These are phyloP conservation scores for Pipra filicauda DNA, from an alignment of 2,113 vertebrate species.

Conservation along the genomic window DNA sequence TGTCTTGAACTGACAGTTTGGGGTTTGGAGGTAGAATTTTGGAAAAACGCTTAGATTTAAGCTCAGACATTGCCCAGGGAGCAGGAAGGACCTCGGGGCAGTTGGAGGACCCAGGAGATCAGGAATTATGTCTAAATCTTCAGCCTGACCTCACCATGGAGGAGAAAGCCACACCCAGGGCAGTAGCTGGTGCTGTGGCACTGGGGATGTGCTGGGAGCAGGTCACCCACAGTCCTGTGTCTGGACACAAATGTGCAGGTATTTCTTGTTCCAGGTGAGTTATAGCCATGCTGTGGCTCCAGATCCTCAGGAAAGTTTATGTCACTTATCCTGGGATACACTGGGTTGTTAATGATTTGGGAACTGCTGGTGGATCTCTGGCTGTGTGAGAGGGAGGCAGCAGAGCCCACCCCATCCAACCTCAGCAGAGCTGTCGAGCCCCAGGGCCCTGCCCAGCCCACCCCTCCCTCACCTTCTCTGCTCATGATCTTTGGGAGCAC, in stretches of 20 bases:
- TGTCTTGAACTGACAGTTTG: not conserved
- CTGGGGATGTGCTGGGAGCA: not conserved
- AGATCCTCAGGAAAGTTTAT: not conserved
- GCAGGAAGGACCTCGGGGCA: not conserved
- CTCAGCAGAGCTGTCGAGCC: not conserved
- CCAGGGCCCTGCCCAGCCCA: not conserved
- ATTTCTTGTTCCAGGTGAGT: not conserved
- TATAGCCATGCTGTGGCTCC: not conserved
- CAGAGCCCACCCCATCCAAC: not conserved
- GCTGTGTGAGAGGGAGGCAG: not conserved
- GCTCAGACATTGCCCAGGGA: not conserved
- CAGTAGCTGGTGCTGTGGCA: not conserved
- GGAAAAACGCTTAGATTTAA: not conserved
- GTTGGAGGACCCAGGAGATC: not conserved
- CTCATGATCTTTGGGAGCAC: not conserved
- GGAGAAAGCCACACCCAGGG: not conserved
- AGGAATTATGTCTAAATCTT: not conserved
- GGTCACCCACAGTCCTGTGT: not conserved
- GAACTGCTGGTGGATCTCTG: not conserved
- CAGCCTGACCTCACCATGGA: not conserved
- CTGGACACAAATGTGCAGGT: fast-evolving
- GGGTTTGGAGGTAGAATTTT: not conserved
- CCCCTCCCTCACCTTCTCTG: not conserved
- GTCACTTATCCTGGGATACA: not conserved
- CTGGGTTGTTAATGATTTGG: not conserved